These are phyloP conservation scores for Antennarius maculatus DNA, from an alignment of 2,797 vertebrate species.

Conservation along the genomic window DNA sequence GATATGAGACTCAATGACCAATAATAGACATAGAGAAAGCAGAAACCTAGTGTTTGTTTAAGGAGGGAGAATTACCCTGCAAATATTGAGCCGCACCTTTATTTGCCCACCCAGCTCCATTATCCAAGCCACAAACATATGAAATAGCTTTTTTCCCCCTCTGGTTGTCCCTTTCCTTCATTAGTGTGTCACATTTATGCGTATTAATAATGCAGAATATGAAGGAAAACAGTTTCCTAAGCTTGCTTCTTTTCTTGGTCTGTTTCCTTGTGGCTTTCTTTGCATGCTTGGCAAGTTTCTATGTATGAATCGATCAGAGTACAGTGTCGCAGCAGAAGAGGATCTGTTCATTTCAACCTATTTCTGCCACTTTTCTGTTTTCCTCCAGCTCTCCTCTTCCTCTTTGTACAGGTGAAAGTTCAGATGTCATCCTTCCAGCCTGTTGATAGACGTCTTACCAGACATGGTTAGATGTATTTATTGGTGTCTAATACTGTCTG, in stretches of 20 bases:
- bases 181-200: conserved; percentile 36
- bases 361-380: conserved; percentile 66
- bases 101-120: conserved; percentile 73
- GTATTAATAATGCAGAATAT: conserved; percentile 17
- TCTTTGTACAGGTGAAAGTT: conserved; percentile 71
- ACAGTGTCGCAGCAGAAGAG: conserved; percentile 25
- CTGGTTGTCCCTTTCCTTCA: conserved; percentile 37
- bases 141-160: conserved; percentile 37
- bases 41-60: conserved; percentile 77
- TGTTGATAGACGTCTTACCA: conserved; percentile 97
- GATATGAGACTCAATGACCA: conserved; percentile 58
- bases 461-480: conserved; percentile 97
- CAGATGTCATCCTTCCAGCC: conserved; percentile 80
- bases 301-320: conserved; percentile 23
- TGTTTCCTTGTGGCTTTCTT: conserved; percentile 42
- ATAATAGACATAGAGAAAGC: conserved; percentile 58
- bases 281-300: conserved; percentile 44
- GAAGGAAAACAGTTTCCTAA: conserved; percentile 8
- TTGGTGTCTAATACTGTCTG: conserved; percentile 99
- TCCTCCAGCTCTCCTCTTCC: conserved; percentile 60
- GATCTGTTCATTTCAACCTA: conserved; percentile 59
- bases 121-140: conserved; percentile 63
- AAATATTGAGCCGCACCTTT: conserved; percentile 82
- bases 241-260: conserved; percentile 29
- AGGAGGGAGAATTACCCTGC: conserved; percentile 80